Evolutionary conservation across 2,113 vertebrate genomes (phyloP).

Genomic region (Tympanuchus pallidicinctus): DNA sequence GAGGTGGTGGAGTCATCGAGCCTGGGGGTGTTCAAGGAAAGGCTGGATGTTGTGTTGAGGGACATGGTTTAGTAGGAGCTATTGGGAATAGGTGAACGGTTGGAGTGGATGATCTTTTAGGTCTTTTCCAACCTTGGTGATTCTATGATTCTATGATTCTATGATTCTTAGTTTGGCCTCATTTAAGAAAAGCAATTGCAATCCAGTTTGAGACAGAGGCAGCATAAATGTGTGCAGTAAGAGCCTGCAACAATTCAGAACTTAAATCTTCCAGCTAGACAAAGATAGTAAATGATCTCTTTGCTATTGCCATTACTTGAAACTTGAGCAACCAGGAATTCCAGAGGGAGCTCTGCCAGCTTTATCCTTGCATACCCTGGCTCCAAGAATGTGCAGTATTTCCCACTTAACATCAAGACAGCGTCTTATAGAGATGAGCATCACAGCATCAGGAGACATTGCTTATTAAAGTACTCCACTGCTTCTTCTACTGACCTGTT

Average conservation of each 20-base stretch:
- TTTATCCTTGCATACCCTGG: background rate
- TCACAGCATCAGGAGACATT: background rate
- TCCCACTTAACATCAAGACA: background rate
- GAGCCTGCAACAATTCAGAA: background rate
- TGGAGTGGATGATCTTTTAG: no score
- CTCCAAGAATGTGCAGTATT: background rate
- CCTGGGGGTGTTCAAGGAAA: no score
- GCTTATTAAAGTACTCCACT: background rate
- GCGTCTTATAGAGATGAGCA: background rate
- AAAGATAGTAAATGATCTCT: background rate
- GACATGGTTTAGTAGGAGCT: no score
- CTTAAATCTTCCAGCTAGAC: background rate
- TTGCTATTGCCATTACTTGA: background rate
- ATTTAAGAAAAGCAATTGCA: background rate
- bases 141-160: no score
- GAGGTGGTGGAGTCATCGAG: no score
- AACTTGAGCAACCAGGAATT: background rate
- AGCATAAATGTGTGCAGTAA: background rate
- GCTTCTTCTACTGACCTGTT: background rate
- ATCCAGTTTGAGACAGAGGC: background rate
- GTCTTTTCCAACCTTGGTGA: no score
- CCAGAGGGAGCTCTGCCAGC: background rate
- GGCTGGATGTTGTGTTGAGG: no score
- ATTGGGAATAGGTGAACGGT: no score
- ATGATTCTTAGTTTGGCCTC: background rate